Evolutionary conservation across 2,113 vertebrate genomes (phyloP).

Genomic region (Anolis carolinensis): DNA sequence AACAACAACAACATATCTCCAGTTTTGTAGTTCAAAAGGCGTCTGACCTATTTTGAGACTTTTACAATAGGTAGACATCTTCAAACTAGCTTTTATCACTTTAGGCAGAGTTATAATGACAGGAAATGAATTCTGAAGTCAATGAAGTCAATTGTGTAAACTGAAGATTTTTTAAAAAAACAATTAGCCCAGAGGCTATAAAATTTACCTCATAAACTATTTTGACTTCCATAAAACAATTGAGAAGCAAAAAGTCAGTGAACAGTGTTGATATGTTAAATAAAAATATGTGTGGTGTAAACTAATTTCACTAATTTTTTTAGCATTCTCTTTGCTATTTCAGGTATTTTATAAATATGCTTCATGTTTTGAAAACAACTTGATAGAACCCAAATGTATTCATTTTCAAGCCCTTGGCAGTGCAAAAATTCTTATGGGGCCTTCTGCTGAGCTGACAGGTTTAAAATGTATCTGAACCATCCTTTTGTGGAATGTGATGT

Average conservation of each 20-base stretch:
- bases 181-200: not conserved
- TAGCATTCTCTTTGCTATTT: not conserved
- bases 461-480: not conserved
- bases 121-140: not conserved
- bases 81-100: not conserved
- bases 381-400: not conserved
- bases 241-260: not conserved
- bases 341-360: constrained; percentile 18
- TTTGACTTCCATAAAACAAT: not conserved
- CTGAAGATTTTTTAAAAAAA: not conserved
- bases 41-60: not conserved
- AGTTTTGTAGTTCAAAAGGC: not conserved
- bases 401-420: constrained; percentile 18
- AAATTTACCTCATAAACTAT: not conserved
- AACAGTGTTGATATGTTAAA: not conserved
- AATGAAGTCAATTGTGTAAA: not conserved
- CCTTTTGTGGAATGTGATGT: constrained; percentile 37
- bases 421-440: not conserved
- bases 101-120: not conserved
- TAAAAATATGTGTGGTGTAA: not conserved
- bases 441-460: constrained; percentile 35
- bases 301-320: not conserved
- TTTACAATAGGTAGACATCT: not conserved
- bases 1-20: no score
- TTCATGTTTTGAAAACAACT: not conserved